Conservation (phyloP, 1,140 invertebrate genomes). For the Brachionus paranguensis region DNA sequence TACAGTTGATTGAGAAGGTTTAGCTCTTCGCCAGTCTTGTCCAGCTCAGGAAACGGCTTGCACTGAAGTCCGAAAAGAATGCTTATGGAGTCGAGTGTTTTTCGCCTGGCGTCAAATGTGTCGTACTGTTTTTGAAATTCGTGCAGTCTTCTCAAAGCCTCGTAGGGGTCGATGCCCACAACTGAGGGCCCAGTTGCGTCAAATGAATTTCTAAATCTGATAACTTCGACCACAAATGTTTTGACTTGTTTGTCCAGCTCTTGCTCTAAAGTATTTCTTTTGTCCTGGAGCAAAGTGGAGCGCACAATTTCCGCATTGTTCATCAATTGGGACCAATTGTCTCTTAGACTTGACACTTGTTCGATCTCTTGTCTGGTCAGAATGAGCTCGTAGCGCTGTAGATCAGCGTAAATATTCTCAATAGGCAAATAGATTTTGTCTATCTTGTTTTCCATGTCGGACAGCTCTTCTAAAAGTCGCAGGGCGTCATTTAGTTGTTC, state of each 20-base stretch:
- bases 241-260: slow-evolving; percentile 57
- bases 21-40: slow-evolving; percentile 55
- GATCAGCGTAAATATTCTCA: slow-evolving; percentile 53
- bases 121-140: slow-evolving; percentile 52
- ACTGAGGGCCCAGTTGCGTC: slow-evolving; percentile 55
- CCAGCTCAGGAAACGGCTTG: slow-evolving; percentile 54
- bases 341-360: slow-evolving; percentile 50
- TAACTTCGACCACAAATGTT: slow-evolving; percentile 56
- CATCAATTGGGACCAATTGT: slow-evolving; percentile 51
- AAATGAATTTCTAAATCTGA: slow-evolving; percentile 56
- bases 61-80: slow-evolving; percentile 54
- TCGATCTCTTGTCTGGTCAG: slow-evolving; percentile 52
- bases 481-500: slow-evolving; percentile 54
- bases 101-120: slow-evolving; percentile 50
- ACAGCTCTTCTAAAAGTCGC: slow-evolving; percentile 51
- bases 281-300: slow-evolving; percentile 51
- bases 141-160: slow-evolving; percentile 50
- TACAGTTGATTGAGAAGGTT: slow-evolving; percentile 54
- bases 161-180: slow-evolving; percentile 51
- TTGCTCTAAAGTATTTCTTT: slow-evolving; percentile 53
- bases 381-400: slow-evolving; percentile 45
- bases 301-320: slow-evolving; percentile 51
- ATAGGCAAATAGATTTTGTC: slow-evolving; percentile 56
- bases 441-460: slow-evolving; percentile 56
- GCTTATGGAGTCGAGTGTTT: slow-evolving; percentile 54